phyloP scores from a whole-genome alignment of 2,888 invertebrate species.

The Mythimna lalbum region DNA sequence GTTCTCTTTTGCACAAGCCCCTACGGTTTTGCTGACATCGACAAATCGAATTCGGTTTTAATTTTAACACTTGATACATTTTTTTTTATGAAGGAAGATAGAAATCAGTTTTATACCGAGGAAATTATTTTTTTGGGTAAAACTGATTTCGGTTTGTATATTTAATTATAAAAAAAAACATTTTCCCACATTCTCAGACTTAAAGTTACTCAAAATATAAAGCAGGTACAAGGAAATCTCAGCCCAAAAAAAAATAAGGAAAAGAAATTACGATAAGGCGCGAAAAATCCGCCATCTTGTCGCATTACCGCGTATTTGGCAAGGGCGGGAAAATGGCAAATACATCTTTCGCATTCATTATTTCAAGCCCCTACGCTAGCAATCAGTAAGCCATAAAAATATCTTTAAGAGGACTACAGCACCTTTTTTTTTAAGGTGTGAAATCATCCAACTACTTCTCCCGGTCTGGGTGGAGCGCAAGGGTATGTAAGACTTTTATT shows the following conservation, averaged over 20 bases:
- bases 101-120: background rate
- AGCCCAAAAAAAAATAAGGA: background rate
- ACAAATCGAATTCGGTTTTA: too few species aligned
- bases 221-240: conserved; percentile 26
- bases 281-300: conserved; percentile 27
- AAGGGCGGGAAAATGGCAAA: conserved; percentile 19
- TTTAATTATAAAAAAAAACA: too few species aligned
- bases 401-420: background rate
- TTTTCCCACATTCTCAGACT: too few species aligned
- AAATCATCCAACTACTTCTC: too few species aligned
- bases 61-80: background rate
- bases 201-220: too few species aligned
- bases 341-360: conserved; percentile 15
- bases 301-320: conserved; percentile 28
- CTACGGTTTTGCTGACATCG: too few species aligned
- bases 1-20: too few species aligned
- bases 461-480: too few species aligned
- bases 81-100: background rate
- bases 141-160: too few species aligned
- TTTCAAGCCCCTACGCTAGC: conserved; percentile 15
- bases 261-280: conserved; percentile 24
- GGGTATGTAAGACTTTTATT: too few species aligned
- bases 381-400: conserved; percentile 34
- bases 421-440: too few species aligned
- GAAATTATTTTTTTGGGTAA: too few species aligned